Evolutionary conservation across 1,140 invertebrate species (phyloP).

Genomic region (Zaprionus tsacasi): DNA sequence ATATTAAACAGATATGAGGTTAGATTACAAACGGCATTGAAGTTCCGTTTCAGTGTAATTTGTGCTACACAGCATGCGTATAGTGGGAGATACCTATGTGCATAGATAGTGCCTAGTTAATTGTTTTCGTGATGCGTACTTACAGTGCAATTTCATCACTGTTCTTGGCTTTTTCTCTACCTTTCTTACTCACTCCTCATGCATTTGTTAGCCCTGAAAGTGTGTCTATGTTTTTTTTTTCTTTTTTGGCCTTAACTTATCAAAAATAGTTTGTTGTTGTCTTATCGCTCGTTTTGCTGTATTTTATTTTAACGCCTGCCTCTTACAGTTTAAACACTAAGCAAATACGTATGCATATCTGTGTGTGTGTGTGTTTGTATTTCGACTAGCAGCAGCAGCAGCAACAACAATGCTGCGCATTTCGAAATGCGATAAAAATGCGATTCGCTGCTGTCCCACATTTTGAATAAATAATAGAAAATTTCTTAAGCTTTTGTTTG

Average conservation of each 20-base stretch:
- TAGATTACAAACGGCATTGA: constrained; percentile 67
- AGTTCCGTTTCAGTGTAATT: constrained; percentile 49
- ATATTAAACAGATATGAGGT: constrained; percentile 52
- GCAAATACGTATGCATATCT: constrained; percentile 25
- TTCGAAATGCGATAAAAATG: constrained; percentile 59
- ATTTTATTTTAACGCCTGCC: constrained; percentile 45
- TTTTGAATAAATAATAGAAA: constrained; percentile 51
- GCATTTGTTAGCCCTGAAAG: constrained; percentile 34
- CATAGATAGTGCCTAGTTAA: neutral
- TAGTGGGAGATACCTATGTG: neutral
- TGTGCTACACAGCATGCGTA: constrained; percentile 14
- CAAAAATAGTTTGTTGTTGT: constrained; percentile 45
- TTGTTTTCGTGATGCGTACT: constrained; percentile 2
- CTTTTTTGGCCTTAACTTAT: constrained; percentile 27
- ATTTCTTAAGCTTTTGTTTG: constrained; percentile 51
- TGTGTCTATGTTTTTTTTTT: constrained; percentile 1
- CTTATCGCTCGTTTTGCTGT: constrained; percentile 39
- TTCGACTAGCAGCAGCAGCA: constrained; percentile 1
- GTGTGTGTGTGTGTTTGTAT: constrained; percentile 19
- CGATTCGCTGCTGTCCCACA: constrained; percentile 50
- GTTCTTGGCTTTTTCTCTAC: neutral
- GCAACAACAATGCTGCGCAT: constrained; percentile 40
- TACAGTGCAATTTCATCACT: neutral
- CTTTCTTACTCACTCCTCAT: constrained; percentile 4
- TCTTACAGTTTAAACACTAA: constrained; percentile 40